Base-by-base conservation (phyloP, 2,888 invertebrate species). In the Uropetala carovei region DNA sequence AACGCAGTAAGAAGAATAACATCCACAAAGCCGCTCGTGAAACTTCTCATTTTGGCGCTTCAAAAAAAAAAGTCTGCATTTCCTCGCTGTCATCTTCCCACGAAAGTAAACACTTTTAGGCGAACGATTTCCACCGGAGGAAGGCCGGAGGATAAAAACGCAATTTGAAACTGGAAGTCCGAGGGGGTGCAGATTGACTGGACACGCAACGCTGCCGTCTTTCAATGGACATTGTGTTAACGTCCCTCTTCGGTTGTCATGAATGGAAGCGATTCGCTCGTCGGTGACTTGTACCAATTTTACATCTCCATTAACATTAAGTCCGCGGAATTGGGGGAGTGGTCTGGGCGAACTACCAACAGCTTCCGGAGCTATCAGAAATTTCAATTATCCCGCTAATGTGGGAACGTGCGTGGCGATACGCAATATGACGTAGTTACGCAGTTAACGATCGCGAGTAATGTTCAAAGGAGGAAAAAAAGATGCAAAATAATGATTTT, bases 191-290 rank as follows among this genome's bases (percentile, higher is more conserved):
- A 22, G 75, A 75, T 75, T 75, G 27, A 22, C 13, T 27, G 75
- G 75, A 75, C 27, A 75, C 75, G 75, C 75, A 75, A 8, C 75
- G 22, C 75, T 75, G 13, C 22, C 75, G 75, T 27, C 22, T 27
- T 27, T 75, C 75, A 75, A 75, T 75, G 75, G 27, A 13, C 75
- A 27, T 75, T 75, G 75, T 75, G 75, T 75, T 75, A 75, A 75
- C 75, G 27, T 22, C 14, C 22, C 27, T 75, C 27, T 75, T 43
- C 43, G 5, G 43, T 43, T 75, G 75, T 75, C 13, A 8, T 13
- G 22, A 75, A 75, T 27, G 27, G 75, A 75, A 22, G 75, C 75
- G 27, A 75, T 75, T 27, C 75, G 75, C 27, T 75, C 13, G 75
- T 27, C 27, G 75, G 27, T 22, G 27, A 27, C 75, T 27, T 22